These are phyloP conservation scores for Bombus soroeensis DNA, from an alignment of 1,140 invertebrate genomes.

Conservation along the genomic window DNA sequence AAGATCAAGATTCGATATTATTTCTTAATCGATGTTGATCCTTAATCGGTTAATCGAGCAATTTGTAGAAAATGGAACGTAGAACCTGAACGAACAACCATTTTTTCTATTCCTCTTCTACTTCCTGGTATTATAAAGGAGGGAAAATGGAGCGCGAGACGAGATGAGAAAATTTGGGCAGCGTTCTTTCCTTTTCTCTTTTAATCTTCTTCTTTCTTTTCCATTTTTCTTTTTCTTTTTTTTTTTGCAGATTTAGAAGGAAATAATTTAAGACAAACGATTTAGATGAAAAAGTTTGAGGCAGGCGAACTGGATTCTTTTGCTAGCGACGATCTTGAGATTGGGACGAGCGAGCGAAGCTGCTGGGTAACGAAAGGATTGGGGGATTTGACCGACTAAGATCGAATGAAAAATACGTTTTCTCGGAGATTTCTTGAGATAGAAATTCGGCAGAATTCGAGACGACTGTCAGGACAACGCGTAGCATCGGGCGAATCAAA, in stretches of 20 bases:
- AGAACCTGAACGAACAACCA: neutral
- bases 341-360: conserved; percentile 2
- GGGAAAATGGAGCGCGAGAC: neutral
- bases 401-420: conserved; percentile 28
- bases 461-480: neutral
- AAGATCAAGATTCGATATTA: no score
- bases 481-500: neutral
- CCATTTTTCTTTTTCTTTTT: neutral
- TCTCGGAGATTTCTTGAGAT: neutral
- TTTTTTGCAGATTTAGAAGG: no score
- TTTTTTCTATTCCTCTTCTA: conserved; percentile 8
- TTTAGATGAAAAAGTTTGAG: neutral
- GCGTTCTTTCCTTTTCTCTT: neutral
- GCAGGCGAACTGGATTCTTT: neutral
- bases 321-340: neutral
- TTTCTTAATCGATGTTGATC: neutral
- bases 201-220: no score
- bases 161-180: neutral
- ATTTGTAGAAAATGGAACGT: neutral
- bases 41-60: neutral
- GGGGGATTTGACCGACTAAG: conserved; percentile 6
- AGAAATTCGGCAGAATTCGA: neutral
- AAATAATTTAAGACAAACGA: conserved; percentile 9
- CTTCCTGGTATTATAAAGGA: neutral
- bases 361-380: conserved; percentile 8